A percentile compares a stretch with the other conserved stretches of the same genome.
These are phyloP conservation scores for Leucophenga varia DNA, from an alignment of 1,140 invertebrate genomes.

Conservation along the genomic window DNA sequence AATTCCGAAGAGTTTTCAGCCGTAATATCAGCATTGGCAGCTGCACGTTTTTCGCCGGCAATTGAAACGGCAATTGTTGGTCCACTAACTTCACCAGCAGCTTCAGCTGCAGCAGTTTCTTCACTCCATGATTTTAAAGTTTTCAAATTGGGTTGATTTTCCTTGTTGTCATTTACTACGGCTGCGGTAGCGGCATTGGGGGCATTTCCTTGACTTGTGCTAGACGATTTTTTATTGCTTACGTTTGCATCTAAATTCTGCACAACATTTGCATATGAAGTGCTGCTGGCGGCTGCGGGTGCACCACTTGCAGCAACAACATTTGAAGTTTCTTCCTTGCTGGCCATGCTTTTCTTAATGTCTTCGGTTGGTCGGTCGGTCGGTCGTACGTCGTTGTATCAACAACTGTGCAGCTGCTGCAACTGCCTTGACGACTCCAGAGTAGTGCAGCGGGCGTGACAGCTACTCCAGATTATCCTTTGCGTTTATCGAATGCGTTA, in stretches of 20 bases:
- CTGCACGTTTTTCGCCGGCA: constrained; percentile 46
- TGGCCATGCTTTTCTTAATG: constrained; percentile 40
- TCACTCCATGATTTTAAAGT: constrained; percentile 51
- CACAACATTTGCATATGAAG: constrained; percentile 50
- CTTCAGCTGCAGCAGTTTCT: constrained; percentile 41
- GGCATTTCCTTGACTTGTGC: no score
- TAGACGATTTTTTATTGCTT: constrained; percentile 34
- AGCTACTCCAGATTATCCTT: constrained; percentile 34
- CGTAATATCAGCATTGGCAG: constrained; percentile 42
- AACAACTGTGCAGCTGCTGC: constrained; percentile 13
- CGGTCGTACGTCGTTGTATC: background rate
- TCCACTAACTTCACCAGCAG: constrained; percentile 22
- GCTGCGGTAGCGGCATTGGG: constrained; percentile 3
- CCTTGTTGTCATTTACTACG: constrained; percentile 40
- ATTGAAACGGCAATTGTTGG: constrained; percentile 7
- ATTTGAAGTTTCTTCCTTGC: constrained; percentile 39
- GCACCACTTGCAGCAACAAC: constrained; percentile 8
- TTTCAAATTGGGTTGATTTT: constrained; percentile 50
- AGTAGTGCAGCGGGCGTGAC: constrained; percentile 32
- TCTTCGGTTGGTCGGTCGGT: no score
- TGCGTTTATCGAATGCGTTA: constrained; percentile 11
- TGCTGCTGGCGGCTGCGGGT: constrained; percentile 14
- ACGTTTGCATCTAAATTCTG: constrained; percentile 51
- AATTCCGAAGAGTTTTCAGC: constrained; percentile 54
- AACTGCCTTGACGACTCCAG: constrained; percentile 20